phyloP scores from a whole-genome alignment of 2,888 invertebrate species.

The Drosophila buzzatii region DNA sequence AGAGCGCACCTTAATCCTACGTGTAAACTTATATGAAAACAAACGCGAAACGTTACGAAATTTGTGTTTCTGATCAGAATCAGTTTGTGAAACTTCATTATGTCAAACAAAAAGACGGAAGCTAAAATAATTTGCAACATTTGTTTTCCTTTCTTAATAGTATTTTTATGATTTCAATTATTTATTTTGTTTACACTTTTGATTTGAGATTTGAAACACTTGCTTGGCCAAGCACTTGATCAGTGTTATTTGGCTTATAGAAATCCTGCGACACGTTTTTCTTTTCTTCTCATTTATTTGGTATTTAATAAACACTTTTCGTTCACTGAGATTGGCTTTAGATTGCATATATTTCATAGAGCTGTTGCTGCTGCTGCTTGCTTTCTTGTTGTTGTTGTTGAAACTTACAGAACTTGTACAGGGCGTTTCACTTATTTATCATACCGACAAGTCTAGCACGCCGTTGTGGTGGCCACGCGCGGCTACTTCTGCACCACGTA shows the following conservation, averaged over 20 bases:
- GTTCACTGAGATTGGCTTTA: slow-evolving; percentile 62
- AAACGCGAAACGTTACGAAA: slow-evolving; percentile 62
- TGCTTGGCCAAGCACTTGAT: slow-evolving; percentile 51
- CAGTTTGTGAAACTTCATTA: slow-evolving; percentile 35
- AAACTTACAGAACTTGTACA: slow-evolving; percentile 86
- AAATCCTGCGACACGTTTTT: slow-evolving; percentile 52
- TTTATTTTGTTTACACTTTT: slow-evolving; percentile 43
- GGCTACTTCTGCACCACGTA: slow-evolving; percentile 86
- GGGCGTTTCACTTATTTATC: slow-evolving; percentile 86
- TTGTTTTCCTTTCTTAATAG: slow-evolving; percentile 41
- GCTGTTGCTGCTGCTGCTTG: slow-evolving; percentile 37
- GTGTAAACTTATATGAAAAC: slow-evolving; percentile 80
- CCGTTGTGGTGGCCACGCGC: slow-evolving; percentile 85
- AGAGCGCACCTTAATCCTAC: slow-evolving; percentile 82
- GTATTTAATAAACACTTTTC: slow-evolving; percentile 36
- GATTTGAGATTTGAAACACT: slow-evolving; percentile 25
- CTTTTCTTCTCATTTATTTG: slow-evolving; percentile 5
- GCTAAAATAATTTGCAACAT: slow-evolving; percentile 50
- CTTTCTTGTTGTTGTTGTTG: slow-evolving; percentile 45
- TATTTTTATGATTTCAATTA: not conserved
- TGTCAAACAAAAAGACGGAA: slow-evolving; percentile 43
- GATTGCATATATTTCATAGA: slow-evolving; percentile 48
- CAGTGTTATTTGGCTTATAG: slow-evolving; percentile 61
- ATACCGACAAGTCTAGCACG: slow-evolving; percentile 86
- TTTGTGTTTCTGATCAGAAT: slow-evolving; percentile 33